A percentile compares a stretch with the other conserved stretches of the same genome.
These are phyloP conservation scores for Blastobasis lacticolella DNA, from an alignment of 2,888 invertebrate species.

Conservation along the genomic window DNA sequence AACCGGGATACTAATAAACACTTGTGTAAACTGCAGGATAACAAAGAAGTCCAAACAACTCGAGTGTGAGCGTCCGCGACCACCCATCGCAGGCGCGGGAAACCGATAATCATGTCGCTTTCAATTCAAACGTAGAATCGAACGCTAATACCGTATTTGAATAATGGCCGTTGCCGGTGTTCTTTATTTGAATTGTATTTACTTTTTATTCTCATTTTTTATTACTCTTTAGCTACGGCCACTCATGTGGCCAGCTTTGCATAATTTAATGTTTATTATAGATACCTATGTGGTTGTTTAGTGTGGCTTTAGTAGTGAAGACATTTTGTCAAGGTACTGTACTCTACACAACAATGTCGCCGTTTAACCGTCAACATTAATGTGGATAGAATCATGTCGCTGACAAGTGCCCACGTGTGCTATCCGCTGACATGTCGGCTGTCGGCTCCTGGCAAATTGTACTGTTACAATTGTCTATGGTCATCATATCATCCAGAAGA, in stretches of 20 bases:
- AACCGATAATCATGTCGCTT: conserved; percentile 18
- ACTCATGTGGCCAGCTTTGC: not conserved
- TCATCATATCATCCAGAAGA: no score
- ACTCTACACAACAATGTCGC: no score
- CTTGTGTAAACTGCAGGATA: no score
- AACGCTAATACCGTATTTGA: conserved; percentile 18
- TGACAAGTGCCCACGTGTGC: no score
- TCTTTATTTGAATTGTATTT: conserved; percentile 6
- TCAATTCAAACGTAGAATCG: conserved; percentile 16
- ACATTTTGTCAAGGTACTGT: no score
- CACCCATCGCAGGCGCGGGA: conserved; percentile 9
- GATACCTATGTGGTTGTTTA: not conserved
- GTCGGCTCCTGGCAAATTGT: no score
- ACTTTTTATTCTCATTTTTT: conserved; percentile 1
- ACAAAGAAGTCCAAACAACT: conserved; percentile 2
- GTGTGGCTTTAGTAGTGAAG: no score
- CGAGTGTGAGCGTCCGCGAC: conserved; percentile 4
- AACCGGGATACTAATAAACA: no score
- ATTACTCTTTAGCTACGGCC: not conserved
- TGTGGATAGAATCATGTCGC: no score
- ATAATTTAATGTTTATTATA: not conserved
- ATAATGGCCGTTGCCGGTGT: conserved; percentile 12
- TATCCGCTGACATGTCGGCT: no score
- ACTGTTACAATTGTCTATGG: no score
- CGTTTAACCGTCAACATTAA: no score